Percentiles rank a stretch among this genome's conserved stretches.
Evolutionary conservation across 2,888 invertebrate genomes (phyloP).

Genomic region (Hypercompe scribonia): DNA sequence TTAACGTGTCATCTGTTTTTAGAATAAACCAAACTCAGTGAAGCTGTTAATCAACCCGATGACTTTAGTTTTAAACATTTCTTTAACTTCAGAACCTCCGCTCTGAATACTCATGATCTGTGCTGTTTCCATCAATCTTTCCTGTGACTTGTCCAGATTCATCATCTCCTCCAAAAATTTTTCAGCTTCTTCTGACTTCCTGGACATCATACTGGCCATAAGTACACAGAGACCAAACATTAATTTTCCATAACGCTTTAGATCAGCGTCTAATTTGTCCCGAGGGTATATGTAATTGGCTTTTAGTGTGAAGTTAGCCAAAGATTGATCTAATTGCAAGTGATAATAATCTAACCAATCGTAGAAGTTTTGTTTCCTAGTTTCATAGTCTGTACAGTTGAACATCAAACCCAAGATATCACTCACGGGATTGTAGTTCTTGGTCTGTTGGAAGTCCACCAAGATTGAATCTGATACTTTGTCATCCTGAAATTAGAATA

Average conservation of each 20-base stretch:
- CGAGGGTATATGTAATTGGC: slow-evolving; percentile 48
- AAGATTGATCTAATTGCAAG: slow-evolving; percentile 43
- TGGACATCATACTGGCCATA: slow-evolving; percentile 34
- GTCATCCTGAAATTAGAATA: slow-evolving; percentile 53
- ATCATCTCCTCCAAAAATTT: slow-evolving; percentile 37
- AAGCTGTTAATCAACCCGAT: slow-evolving; percentile 46
- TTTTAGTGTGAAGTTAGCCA: slow-evolving; percentile 50
- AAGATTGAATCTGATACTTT: slow-evolving; percentile 50
- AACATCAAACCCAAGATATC: slow-evolving; percentile 62
- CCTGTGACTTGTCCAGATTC: neutral
- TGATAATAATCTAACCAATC: slow-evolving; percentile 60
- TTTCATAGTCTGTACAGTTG: slow-evolving; percentile 60
- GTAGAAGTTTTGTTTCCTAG: slow-evolving; percentile 48
- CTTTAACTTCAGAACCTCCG: slow-evolving; percentile 24
- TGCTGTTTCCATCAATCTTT: slow-evolving; percentile 4
- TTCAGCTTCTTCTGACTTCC: slow-evolving; percentile 47
- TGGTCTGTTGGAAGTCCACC: slow-evolving; percentile 63
- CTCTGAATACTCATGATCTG: neutral
- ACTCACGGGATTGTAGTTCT: slow-evolving; percentile 51
- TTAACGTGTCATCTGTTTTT: neutral
- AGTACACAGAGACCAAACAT: slow-evolving; percentile 43
- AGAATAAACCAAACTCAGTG: slow-evolving; percentile 34
- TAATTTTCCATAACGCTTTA: slow-evolving; percentile 52
- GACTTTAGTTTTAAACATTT: slow-evolving; percentile 36
- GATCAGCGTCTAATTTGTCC: slow-evolving; percentile 53